A percentile compares a stretch with the other conserved stretches of the same genome.
Evolutionary conservation across 2,888 invertebrate species (phyloP).

Genomic region (Tineola bisselliella): DNA sequence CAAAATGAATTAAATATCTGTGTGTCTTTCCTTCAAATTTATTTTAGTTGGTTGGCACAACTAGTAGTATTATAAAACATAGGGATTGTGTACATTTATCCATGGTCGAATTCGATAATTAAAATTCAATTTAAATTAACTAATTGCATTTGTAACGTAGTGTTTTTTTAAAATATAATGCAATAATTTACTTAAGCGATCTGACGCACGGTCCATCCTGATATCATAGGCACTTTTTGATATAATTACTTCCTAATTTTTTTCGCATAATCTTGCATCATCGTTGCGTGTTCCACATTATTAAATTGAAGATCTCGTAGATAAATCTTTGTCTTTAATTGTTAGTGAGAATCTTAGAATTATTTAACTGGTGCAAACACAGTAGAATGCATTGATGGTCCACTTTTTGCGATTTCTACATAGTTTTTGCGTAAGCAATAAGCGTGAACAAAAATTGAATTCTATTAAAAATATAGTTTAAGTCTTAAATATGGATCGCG

Average conservation of each 20-base stretch:
- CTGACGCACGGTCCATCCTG: conserved; percentile 5
- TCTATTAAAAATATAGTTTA: not conserved
- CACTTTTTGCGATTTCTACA: conserved; percentile 15
- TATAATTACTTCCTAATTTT: conserved; percentile 33
- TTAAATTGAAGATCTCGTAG: conserved; percentile 13
- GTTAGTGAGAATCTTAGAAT: conserved; percentile 16
- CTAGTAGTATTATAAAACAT: too few relatives aligned
- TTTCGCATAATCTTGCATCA: conserved; percentile 33
- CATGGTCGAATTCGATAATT: too few relatives aligned
- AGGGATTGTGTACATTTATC: too few relatives aligned
- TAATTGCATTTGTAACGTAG: too few relatives aligned
- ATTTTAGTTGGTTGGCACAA: too few relatives aligned
- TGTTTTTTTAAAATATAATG: not conserved
- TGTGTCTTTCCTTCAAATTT: too few relatives aligned
- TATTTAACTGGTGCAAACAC: conserved; percentile 23
- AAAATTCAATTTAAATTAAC: too few relatives aligned
- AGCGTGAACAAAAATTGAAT: conserved; percentile 13
- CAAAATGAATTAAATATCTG: too few relatives aligned
- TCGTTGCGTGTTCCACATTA: conserved; percentile 21
- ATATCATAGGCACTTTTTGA: conserved; percentile 8
- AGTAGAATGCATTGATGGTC: conserved; percentile 15
- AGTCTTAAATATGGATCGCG: not conserved
- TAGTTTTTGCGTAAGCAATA: conserved; percentile 11
- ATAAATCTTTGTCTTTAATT: not conserved
- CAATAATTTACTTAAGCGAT: not conserved